These are phyloP conservation scores for Stenotaenia linearis DNA, from an alignment of 2,888 invertebrate genomes.

Conservation along the genomic window DNA sequence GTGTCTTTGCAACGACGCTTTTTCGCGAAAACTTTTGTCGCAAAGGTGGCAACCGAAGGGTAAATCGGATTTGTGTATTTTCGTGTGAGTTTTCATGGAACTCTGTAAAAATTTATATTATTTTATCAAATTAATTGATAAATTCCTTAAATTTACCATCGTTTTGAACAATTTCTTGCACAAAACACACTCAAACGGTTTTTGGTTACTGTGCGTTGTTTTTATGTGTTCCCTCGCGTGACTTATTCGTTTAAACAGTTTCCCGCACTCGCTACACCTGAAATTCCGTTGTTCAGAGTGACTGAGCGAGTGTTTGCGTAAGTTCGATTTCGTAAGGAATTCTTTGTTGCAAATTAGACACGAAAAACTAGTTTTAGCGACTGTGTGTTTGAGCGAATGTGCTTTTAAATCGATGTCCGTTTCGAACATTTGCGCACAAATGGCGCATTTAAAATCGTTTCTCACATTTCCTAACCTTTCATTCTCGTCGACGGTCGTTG, in stretches of 20 bases:
- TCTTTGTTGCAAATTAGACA: background rate
- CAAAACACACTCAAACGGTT: background rate
- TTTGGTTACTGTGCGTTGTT: background rate
- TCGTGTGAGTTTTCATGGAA: background rate
- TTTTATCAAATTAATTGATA: too few relatives aligned
- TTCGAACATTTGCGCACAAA: background rate
- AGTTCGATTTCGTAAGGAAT: background rate
- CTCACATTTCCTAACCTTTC: too few relatives aligned
- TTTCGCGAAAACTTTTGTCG: background rate
- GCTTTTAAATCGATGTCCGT: background rate
- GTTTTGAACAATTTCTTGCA: slow-evolving; percentile 1
- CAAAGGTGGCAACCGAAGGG: background rate
- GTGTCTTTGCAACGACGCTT: background rate
- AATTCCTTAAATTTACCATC: too few relatives aligned
- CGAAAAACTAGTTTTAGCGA: too few relatives aligned
- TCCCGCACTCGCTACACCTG: background rate
- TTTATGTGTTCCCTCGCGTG: background rate
- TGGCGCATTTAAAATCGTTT: background rate
- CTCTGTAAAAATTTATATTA: background rate
- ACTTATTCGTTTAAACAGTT: background rate
- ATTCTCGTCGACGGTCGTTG: too few relatives aligned
- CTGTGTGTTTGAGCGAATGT: too few relatives aligned
- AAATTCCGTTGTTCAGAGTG: background rate
- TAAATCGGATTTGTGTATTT: background rate
- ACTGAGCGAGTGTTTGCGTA: background rate